phyloP scores from a whole-genome alignment of 2,113 vertebrate genomes.

The Brachirus orientalis region DNA sequence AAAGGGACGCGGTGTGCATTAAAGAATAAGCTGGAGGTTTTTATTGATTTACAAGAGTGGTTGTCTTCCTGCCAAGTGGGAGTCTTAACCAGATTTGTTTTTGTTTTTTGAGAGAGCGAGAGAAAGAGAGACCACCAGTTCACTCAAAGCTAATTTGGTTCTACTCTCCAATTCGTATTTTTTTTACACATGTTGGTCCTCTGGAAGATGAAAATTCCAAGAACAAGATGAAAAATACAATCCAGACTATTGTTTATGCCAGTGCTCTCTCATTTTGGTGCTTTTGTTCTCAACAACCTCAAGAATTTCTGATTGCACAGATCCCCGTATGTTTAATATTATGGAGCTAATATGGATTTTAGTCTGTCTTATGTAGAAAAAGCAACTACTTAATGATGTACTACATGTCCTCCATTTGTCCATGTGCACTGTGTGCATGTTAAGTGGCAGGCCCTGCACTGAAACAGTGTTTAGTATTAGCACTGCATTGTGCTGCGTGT shows the following conservation, averaged over 20 bases:
- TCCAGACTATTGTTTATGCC: not conserved
- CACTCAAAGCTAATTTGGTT: conserved; percentile 31
- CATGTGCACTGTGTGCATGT: not conserved
- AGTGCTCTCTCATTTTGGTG: not conserved
- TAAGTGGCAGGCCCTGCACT: too few species aligned
- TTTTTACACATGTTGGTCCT: conserved; percentile 18
- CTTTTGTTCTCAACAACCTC: too few species aligned
- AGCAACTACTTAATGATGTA: too few species aligned
- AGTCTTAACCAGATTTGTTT: too few species aligned
- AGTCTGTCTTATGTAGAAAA: too few species aligned
- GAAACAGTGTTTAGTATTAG: conserved; percentile 25
- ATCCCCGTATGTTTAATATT: too few species aligned
- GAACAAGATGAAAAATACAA: conserved; percentile 3
- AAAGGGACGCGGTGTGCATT: not conserved
- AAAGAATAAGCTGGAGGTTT: conserved; percentile 17
- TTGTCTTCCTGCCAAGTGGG: conserved; percentile 14
- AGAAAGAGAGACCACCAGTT: conserved; percentile 3
- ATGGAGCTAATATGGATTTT: too few species aligned
- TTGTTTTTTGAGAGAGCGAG: not conserved
- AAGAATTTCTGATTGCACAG: too few species aligned
- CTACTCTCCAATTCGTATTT: not conserved
- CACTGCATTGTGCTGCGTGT: not conserved
- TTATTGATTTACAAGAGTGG: not conserved
- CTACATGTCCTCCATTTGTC: not conserved
- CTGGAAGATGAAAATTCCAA: too few species aligned